A percentile compares a stretch with the other conserved stretches of the same genome.
Evolutionary conservation across 2,797 vertebrate genomes (phyloP).

Genomic region (Fratercula arctica): DNA sequence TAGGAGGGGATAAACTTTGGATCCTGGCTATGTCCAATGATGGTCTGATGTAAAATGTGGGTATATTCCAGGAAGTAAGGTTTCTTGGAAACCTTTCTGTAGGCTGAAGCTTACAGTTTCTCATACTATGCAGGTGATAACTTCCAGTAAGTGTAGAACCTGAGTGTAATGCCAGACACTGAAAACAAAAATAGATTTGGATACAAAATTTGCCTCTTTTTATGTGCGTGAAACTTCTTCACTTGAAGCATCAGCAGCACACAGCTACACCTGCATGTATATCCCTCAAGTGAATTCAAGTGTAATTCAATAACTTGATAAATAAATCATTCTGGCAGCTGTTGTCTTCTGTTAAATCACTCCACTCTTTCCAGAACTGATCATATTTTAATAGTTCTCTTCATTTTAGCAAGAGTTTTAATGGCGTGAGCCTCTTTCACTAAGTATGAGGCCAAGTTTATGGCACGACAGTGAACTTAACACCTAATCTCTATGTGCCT

Average conservation of each 20-base stretch:
- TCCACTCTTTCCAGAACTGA: not conserved
- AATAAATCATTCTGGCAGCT: slow-evolving; percentile 32
- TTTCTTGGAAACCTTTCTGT: not conserved
- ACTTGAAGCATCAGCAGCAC: not conserved
- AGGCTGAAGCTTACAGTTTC: not conserved
- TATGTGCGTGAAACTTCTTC: not conserved
- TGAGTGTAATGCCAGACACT: not conserved
- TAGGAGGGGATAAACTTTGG: not conserved
- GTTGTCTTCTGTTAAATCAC: not conserved
- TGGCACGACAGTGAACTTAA: not conserved
- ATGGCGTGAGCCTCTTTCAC: not conserved
- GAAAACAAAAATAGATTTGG: slow-evolving; percentile 30
- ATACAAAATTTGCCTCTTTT: not conserved
- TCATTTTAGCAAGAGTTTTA: slow-evolving; percentile 47
- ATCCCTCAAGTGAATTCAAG: slow-evolving; percentile 11
- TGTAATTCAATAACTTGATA: slow-evolving; percentile 18
- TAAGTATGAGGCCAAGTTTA: slow-evolving; percentile 14
- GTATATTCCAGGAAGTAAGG: not conserved
- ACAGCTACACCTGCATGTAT: not conserved
- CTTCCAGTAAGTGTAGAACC: not conserved
- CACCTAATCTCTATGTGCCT: not conserved
- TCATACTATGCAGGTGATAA: not conserved
- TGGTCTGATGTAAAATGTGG: not conserved
- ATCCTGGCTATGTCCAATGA: not conserved
- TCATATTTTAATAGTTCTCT: slow-evolving; percentile 32